Conservation (phyloP, 1,140 invertebrate species). For the Aphelenchoides besseyi region DNA sequence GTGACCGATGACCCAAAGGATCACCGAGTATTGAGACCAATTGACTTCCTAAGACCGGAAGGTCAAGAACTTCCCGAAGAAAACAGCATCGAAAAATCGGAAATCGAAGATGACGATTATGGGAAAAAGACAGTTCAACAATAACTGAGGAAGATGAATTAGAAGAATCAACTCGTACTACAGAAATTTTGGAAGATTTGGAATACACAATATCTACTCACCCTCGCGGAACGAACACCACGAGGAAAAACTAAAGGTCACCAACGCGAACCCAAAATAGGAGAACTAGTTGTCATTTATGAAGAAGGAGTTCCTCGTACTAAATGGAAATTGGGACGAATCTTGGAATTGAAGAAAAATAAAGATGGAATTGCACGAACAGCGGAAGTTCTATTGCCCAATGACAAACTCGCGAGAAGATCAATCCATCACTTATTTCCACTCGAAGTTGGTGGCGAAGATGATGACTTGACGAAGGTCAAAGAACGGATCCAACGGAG, state of each 20-base stretch:
- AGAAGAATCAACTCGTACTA: not conserved
- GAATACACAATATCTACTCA: not conserved
- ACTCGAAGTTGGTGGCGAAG: not conserved
- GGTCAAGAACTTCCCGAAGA: not conserved
- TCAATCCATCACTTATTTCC: not conserved
- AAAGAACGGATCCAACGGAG: not conserved
- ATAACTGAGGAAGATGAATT: not conserved
- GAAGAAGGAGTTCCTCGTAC: not conserved
- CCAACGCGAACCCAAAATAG: not conserved
- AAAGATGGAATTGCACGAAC: not conserved
- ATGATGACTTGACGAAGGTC: not conserved
- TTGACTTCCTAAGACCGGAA: constrained; percentile 11
- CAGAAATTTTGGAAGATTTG: not conserved
- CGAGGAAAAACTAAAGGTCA: not conserved
- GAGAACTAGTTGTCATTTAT: not conserved
- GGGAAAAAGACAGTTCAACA: not conserved
- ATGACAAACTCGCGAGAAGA: not conserved
- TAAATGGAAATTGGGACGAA: not conserved
- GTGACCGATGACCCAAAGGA: not conserved
- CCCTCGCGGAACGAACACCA: not conserved
- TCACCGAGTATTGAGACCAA: not conserved
- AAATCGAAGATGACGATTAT: not conserved
- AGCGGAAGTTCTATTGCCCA: not conserved
- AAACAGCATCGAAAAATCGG: not conserved
- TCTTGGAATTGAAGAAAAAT: not conserved